Conservation (phyloP, 2,888 invertebrate species). For the Erebia aethiops region DNA sequence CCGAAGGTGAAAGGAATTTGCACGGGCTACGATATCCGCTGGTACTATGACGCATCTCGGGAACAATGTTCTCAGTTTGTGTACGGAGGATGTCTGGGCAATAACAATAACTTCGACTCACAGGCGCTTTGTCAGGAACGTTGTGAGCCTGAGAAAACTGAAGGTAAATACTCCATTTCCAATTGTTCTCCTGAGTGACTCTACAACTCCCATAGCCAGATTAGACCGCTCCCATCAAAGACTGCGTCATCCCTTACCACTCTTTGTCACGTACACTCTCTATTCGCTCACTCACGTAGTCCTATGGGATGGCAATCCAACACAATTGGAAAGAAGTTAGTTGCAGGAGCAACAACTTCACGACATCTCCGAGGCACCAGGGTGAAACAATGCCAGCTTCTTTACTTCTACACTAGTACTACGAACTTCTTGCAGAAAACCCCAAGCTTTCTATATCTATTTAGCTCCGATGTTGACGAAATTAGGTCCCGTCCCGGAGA, state of each 20-base stretch:
- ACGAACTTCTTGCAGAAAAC: no score
- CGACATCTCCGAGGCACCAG: no score
- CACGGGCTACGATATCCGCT: conserved; percentile 88
- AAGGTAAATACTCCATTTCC: conserved; percentile 74
- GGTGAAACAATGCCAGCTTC: no score
- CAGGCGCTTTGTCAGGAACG: conserved; percentile 89
- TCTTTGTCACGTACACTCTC: not conserved
- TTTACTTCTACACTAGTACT: no score
- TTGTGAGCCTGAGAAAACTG: conserved; percentile 83
- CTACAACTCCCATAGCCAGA: not conserved
- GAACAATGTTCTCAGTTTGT: conserved; percentile 93
- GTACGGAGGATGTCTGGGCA: conserved; percentile 96
- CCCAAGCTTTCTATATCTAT: no score
- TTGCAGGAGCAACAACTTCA: no score
- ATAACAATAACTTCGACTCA: conserved; percentile 92
- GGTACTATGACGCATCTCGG: conserved; percentile 91
- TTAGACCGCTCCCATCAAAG: not conserved
- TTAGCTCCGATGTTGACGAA: no score
- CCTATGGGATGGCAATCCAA: no score
- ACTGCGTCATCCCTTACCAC: no score
- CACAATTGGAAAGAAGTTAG: no score
- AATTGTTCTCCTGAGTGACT: not conserved
- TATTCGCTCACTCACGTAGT: no score
- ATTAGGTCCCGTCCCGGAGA: no score
- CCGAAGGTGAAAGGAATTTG: conserved; percentile 94